Evolutionary conservation across 2,888 invertebrate species (phyloP), one percentile per base, ranked within the genome.

Genomic region (Meloe dianella): DNA sequence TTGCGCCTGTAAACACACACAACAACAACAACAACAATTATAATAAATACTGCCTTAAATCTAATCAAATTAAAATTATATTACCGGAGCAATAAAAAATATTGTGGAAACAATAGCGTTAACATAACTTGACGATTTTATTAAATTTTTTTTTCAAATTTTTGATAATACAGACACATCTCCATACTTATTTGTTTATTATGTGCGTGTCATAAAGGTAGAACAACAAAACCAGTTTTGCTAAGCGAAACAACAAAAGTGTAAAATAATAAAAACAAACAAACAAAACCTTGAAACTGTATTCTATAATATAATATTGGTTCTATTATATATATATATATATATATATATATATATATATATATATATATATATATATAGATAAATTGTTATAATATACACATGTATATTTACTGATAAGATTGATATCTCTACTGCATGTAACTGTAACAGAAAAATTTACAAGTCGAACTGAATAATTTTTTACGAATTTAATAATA

Each of bases 1-100:
- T 89, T 89, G 78, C 91, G 88, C 82, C 93, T 92, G 85, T 62
- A 87, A 88, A 72, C 70, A 74, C 72, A 65, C 66, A 72, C 68
- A 67, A 69, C 57, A 60, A 67, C n/a, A 32, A 64, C 70, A 32
- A 29, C 29, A 32, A 64, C 56, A 66, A 35, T 0, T 35, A n/a
- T 10, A 35, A 41, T 2, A 41, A 17, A 8, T n/a, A 32, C 8
- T 7, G 1, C 5, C 10, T 41, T 4, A 41, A 41, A 41, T 38
- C n/a, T 38, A 17, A 8, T 4, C 7, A 41, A 17, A 41, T 17
- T 12, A 38, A 47, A 47, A 47, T 17, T 38, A 29, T 51, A 32
- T 47, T 78, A 79, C 79, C 80, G 75, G 68, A 79, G 74, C 59
- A 79, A 69, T 56, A 79, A 72, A 69, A 80, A 79, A 76, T 79